Evolutionary conservation across 2,888 invertebrate species (phyloP), one percentile per base, ranked within the genome.

Genomic region (Xanthia togata): DNA sequence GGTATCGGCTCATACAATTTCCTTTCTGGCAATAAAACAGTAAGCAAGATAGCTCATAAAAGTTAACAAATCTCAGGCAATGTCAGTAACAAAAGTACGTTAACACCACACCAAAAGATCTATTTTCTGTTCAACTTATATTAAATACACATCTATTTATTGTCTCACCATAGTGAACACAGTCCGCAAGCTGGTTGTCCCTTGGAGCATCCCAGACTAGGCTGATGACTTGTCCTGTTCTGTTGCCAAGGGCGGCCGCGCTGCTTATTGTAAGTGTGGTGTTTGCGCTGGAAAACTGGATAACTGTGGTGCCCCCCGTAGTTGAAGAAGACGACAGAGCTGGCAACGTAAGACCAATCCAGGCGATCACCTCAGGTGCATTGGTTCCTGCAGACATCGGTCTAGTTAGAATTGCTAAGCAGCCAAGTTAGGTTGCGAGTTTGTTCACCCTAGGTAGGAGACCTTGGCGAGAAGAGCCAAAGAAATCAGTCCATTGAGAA

Each of bases 161-260:
- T 1, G 23, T 35, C 83, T 82, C 44, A 82, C 81, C 80, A 55
- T 82, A 82, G 23, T 79, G 2, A 9, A 69, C 67, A 59, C 81
- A 82, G 62, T 82, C 81, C 14, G 41, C 14, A 4, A 82, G 80
- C 31, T 35, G 26, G 0, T 8, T 1, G 0, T 70, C 62, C 14
- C 47, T 70, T 14, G 80, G 81, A 8, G 81, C 70, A 0, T 31
- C 12, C 84, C 81, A 81, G 26, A 31, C n/a, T 14, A 82, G 3
- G 62, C 38, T 79, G 38, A 82, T 44, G 5, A 84, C 5, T 26
- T 73, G 62, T 20, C 81, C 81, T 23, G 35, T 63, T 4, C 26
- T 84, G 44, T 4, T 31, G 12, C 81, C 65, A 12, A 38, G 41
- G 4, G 63, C 26, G 9, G 50, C 44, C 1, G 53, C 12, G 8